Base-by-base conservation (phyloP, 2,888 invertebrate species). In the Dasysyrphus tricinctus region DNA sequence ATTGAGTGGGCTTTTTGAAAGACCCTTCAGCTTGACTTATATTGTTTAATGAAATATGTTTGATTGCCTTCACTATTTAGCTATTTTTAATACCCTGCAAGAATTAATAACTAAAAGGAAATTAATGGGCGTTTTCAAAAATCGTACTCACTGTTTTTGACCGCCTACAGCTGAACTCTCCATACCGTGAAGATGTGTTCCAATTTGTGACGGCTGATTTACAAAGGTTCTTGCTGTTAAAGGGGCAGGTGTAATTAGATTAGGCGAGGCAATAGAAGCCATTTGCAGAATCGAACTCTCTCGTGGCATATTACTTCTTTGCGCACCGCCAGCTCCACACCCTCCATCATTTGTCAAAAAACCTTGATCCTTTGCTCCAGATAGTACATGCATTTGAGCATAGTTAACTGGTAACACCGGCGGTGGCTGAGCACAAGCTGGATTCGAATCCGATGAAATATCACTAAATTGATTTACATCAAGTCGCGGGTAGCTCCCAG, bases 361-460 rank as follows among this genome's bases (percentile, higher is more conserved):
- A 7, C 67, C 65, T 16, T 75, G 80, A 75, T 77, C 78, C 9
- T 83, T 88, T 11, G 86, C 82, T 16, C 67, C 82, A 7, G 86
- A 82, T 9, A 78, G n/a, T 11, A 79, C 78, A 72, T 88, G 84
- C 78, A 80, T 80, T 63, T 85, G 87, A 24, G 86, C 69, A 37
- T 84, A 85, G 29, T 78, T 88, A 0, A 44, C 49, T 8, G 83
- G 77, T 16, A 88, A 59, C n/a, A 88, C 85, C 2, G 88, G 88
- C 29, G 88, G 87, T 47, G 88, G 88, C 37, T 89, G 88, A 34
- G 85, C 78, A 61, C 87, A 88, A 11, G 88, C 88, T 9, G 89
- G 89, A 88, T 89, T 90, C 7, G 89, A 90, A 69, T 90, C 90
- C 2, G 89, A 89, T n/a, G 90, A 90, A 37, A 90, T 90, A 63